Percentiles rank a stretch among this genome's conserved stretches.
Evolutionary conservation across 2,113 vertebrate species (phyloP).

Genomic region (Crypturellus undulatus): DNA sequence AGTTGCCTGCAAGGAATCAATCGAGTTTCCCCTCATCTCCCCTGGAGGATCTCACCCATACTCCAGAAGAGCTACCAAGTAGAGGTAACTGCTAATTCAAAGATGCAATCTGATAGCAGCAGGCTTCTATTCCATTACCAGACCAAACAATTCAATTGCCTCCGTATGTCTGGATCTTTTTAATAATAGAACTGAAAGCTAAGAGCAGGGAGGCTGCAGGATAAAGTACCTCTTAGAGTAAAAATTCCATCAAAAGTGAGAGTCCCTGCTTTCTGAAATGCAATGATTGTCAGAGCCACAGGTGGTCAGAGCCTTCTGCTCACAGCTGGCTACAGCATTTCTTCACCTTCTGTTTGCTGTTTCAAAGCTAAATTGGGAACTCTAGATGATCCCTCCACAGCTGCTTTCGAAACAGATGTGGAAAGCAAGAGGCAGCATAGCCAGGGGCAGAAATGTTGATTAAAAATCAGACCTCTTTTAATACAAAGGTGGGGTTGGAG

Average conservation of each 20-base stretch:
- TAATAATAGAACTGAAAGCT: not conserved
- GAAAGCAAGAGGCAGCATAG: not conserved
- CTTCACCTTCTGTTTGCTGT: slow-evolving; percentile 33
- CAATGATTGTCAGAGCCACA: not conserved
- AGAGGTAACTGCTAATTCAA: not conserved
- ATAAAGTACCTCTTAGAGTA: not conserved
- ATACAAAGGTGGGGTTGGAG: not conserved
- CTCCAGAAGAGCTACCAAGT: not conserved
- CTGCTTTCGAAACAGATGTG: slow-evolving; percentile 22
- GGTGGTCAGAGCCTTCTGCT: slow-evolving; percentile 26
- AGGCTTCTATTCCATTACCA: not conserved
- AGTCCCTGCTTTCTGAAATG: not conserved
- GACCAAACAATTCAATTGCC: not conserved
- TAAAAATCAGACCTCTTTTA: not conserved
- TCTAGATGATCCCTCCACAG: slow-evolving; percentile 10
- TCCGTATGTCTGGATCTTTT: not conserved
- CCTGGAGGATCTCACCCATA: not conserved
- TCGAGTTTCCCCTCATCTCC: not conserved
- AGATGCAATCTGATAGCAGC: not conserved
- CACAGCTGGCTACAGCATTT: slow-evolving; percentile 2
- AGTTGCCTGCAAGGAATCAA: not conserved
- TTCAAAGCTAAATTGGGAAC: slow-evolving; percentile 25
- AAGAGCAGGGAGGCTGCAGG: not conserved
- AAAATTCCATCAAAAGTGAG: not conserved
- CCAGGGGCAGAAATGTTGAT: slow-evolving; percentile 3